Conservation (phyloP, 53 echinoderm and acorn worm genomes). For the Mesocentrotus franciscanus region DNA sequence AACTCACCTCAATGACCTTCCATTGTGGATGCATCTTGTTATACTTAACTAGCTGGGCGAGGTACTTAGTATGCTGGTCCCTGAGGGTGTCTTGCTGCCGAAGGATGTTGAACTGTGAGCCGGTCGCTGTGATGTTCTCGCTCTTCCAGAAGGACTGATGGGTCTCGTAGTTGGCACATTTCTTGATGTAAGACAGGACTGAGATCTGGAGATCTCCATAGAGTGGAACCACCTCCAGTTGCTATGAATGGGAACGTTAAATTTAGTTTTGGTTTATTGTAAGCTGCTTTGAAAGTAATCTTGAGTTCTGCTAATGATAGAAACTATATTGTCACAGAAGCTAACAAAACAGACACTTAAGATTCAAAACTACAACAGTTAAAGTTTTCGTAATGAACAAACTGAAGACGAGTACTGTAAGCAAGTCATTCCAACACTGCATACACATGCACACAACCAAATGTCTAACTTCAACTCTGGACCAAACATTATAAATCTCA, state of each 20-base stretch:
- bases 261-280: background rate
- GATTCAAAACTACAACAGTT: no score
- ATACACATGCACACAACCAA: background rate
- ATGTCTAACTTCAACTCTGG: background rate
- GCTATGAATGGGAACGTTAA: slow-evolving; percentile 1
- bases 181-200: slow-evolving; percentile 68
- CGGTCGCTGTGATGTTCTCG: slow-evolving; percentile 58
- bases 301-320: no score
- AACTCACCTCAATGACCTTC: slow-evolving; percentile 69
- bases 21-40: slow-evolving; percentile 77
- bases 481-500: no score
- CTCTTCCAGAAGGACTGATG: slow-evolving; percentile 92
- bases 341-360: no score
- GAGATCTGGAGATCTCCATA: slow-evolving; percentile 73
- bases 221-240: slow-evolving; percentile 68
- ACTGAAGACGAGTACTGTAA: background rate
- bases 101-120: slow-evolving; percentile 90
- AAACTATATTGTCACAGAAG: no score
- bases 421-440: background rate
- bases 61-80: slow-evolving; percentile 92
- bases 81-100: slow-evolving; percentile 80
- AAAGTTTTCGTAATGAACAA: no score
- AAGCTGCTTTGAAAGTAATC: background rate
- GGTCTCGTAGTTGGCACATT: slow-evolving; percentile 84
- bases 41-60: slow-evolving; percentile 92